These are phyloP conservation scores for Xestia c-nigrum DNA, from an alignment of 2,888 invertebrate species.

Conservation along the genomic window DNA sequence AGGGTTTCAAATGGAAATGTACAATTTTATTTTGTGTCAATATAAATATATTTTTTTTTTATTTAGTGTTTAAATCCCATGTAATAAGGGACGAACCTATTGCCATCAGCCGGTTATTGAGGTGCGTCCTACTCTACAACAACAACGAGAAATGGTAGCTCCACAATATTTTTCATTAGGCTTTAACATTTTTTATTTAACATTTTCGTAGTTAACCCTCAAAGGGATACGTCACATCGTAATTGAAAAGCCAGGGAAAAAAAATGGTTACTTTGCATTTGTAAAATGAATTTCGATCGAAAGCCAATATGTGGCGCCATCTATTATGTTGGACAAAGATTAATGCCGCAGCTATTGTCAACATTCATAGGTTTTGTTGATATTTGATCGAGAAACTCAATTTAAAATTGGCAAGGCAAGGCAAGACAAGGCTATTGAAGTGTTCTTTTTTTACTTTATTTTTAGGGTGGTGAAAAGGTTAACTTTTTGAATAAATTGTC, in stretches of 20 bases:
- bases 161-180: not conserved
- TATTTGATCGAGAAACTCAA: slow-evolving; percentile 8
- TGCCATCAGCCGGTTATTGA: no score
- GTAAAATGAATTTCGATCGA: slow-evolving; percentile 1
- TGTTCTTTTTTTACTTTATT: not conserved
- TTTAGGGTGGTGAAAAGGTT: not conserved
- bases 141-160: not conserved
- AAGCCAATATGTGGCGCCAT: slow-evolving; percentile 30
- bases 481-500: no score
- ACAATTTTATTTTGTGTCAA: no score
- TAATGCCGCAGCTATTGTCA: slow-evolving; percentile 40
- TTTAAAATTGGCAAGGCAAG: no score
- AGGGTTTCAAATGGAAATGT: no score
- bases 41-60: no score
- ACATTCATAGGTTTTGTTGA: slow-evolving; percentile 21
- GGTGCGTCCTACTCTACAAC: not conserved
- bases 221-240: not conserved
- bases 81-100: not conserved
- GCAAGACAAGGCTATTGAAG: not conserved
- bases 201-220: not conserved
- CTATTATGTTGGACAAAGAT: slow-evolving; percentile 37
- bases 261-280: slow-evolving; percentile 11
- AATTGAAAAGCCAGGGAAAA: slow-evolving; percentile 17
- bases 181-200: not conserved
- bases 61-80: not conserved